Conservation (phyloP, 2,888 invertebrate genomes). For the Polietes domitor region DNA sequence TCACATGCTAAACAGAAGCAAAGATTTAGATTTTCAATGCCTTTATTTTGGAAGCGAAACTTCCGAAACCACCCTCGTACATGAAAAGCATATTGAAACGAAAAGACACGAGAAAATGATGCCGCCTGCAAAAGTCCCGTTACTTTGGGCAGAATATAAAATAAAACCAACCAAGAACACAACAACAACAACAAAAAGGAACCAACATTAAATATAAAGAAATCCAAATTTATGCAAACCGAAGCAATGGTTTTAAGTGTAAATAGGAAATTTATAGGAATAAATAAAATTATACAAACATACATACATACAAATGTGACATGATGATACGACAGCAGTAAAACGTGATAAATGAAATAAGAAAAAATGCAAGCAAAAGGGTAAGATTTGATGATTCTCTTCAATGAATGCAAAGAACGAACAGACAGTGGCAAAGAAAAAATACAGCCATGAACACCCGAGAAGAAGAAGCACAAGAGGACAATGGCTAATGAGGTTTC, state of each 20-base stretch:
- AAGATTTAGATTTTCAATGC: no score
- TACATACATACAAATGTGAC: background rate
- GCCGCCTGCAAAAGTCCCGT: conserved; percentile 6
- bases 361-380: background rate
- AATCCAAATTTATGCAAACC: background rate
- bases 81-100: background rate
- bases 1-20: no score
- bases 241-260: background rate
- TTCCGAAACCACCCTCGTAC: background rate
- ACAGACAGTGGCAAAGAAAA: background rate
- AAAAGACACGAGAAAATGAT: background rate
- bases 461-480: background rate
- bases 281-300: background rate
- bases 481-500: background rate
- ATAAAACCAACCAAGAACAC: no score
- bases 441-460: background rate
- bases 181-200: background rate
- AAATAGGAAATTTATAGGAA: background rate
- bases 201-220: background rate
- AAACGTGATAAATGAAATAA: conserved; percentile 13
- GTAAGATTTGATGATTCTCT: background rate
- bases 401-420: background rate
- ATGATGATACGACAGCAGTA: background rate
- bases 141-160: background rate
- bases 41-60: no score